Evolutionary conservation across 2,797 vertebrate species (phyloP).

Genomic region (Acipenser oxyrinchus): DNA sequence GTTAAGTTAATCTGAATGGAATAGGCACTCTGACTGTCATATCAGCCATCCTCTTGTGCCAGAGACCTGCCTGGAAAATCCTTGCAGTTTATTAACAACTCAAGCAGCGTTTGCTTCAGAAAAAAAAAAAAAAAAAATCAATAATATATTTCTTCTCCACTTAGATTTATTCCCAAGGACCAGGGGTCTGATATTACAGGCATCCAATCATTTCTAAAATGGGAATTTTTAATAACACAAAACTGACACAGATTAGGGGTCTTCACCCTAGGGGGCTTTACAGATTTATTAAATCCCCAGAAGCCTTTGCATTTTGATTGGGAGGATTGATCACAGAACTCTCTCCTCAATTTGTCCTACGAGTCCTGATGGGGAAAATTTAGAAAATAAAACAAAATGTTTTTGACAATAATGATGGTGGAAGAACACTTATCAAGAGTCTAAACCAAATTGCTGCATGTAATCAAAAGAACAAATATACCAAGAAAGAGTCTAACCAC

Average conservation of each 20-base stretch:
- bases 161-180: constrained; percentile 18
- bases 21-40: background rate
- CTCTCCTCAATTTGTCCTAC: constrained; percentile 10
- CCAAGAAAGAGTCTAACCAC: too few species aligned
- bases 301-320: constrained; percentile 18
- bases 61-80: background rate
- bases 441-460: too few species aligned
- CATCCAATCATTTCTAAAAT: constrained; percentile 17
- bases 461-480: too few species aligned
- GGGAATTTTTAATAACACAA: constrained; percentile 27
- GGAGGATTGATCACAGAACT: constrained; percentile 16
- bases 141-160: constrained; percentile 19
- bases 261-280: constrained; percentile 29
- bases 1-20: background rate
- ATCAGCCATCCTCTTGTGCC: background rate
- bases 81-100: background rate
- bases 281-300: constrained; percentile 27
- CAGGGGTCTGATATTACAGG: constrained; percentile 15
- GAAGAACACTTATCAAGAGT: too few species aligned
- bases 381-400: background rate
- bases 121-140: constrained; percentile 17
- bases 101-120: background rate
- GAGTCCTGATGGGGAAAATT: background rate
- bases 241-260: constrained; percentile 29
- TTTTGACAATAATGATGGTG: background rate